These are phyloP conservation scores for Phylloscopus whistleri DNA, from an alignment of 2,113 vertebrate genomes.

Conservation along the genomic window DNA sequence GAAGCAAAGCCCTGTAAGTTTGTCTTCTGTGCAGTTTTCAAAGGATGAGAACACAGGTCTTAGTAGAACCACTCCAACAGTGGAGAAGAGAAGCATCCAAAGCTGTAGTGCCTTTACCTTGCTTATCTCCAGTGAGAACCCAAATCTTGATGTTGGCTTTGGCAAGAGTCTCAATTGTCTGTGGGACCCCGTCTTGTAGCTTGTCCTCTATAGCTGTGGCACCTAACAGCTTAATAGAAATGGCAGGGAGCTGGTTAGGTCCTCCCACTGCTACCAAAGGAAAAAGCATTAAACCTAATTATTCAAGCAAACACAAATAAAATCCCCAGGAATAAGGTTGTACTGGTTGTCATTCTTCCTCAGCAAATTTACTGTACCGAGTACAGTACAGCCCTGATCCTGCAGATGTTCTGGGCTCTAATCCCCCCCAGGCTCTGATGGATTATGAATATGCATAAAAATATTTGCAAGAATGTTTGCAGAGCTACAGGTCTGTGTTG, in stretches of 20 bases:
- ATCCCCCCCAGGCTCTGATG: neutral
- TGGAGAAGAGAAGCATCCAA: neutral
- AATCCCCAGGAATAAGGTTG: neutral
- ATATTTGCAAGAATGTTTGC: neutral
- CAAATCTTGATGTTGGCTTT: conserved; percentile 94
- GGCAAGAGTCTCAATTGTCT: conserved; percentile 86
- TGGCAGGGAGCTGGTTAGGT: neutral
- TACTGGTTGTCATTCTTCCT: neutral
- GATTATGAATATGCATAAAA: neutral
- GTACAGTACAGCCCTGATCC: neutral
- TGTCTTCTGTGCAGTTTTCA: neutral
- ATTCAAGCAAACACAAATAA: neutral
- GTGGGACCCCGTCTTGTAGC: conserved; percentile 90
- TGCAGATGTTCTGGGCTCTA: neutral
- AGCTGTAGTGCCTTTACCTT: conserved; percentile 73
- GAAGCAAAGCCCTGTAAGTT: neutral
- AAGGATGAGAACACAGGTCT: neutral
- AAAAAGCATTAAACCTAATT: neutral
- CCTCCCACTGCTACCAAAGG: neutral
- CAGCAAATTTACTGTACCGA: neutral
- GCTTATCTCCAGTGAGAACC: conserved; percentile 96
- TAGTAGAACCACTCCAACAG: neutral
- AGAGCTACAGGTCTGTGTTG: neutral
- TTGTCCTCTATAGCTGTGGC: conserved; percentile 95
- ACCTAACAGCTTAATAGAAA: conserved; percentile 78